Evolutionary conservation across 1,140 invertebrate species (phyloP).

Genomic region (Euborellia annulipes): DNA sequence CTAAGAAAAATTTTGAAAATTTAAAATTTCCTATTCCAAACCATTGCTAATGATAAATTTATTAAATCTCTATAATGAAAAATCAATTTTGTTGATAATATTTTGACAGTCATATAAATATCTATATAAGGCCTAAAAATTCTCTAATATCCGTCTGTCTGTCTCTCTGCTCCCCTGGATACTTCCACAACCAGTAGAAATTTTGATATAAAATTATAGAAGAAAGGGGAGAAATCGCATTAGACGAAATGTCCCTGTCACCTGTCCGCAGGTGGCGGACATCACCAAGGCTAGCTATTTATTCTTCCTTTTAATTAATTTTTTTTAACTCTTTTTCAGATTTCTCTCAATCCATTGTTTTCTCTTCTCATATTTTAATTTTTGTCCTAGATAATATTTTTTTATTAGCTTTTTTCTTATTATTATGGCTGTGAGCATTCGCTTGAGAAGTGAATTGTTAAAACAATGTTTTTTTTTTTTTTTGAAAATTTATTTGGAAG

Average conservation of each 20-base stretch:
- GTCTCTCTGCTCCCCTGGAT: conserved; percentile 7
- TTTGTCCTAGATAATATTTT: conserved; percentile 40
- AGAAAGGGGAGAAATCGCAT: conserved; percentile 12
- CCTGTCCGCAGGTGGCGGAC: conserved; percentile 16
- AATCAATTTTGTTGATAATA: no score
- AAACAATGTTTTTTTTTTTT: no score
- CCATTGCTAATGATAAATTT: conserved; percentile 2
- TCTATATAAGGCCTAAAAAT: conserved; percentile 2
- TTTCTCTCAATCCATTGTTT: conserved; percentile 76
- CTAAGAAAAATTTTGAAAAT: background rate
- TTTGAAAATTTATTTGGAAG: no score
- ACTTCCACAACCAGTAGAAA: conserved; percentile 18
- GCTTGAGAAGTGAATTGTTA: no score
- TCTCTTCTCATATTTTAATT: conserved; percentile 64
- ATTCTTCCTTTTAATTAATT: conserved; percentile 9
- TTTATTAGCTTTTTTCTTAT: background rate
- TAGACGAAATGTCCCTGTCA: conserved; percentile 22
- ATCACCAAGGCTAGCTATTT: conserved; percentile 4
- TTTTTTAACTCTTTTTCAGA: conserved; percentile 38
- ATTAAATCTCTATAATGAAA: conserved; percentile 6
- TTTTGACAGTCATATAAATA: background rate
- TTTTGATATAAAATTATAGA: background rate
- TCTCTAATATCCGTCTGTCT: conserved; percentile 2
- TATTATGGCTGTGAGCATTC: no score
- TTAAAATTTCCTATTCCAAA: conserved; percentile 6